phyloP scores from a whole-genome alignment of 2,888 invertebrate species.

The Dorcus parallelipipedus region DNA sequence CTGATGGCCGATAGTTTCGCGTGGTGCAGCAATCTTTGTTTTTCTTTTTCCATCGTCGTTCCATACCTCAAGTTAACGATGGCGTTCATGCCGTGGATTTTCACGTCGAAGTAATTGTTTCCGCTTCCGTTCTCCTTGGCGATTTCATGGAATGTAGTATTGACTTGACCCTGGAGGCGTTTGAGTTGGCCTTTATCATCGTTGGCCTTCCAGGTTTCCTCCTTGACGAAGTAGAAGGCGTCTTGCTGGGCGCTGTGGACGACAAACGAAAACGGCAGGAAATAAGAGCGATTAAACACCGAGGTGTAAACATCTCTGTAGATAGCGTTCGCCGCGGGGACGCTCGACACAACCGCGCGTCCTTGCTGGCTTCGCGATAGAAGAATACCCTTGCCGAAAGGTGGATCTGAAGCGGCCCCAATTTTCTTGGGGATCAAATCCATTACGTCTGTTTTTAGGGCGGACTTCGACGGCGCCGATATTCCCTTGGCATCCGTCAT shows the following conservation, averaged over 20 bases:
- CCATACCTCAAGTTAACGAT: conserved; percentile 89
- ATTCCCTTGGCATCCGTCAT: conserved; percentile 74
- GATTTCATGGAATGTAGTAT: conserved; percentile 86
- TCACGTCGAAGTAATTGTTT: conserved; percentile 77
- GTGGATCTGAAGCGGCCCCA: conserved; percentile 82
- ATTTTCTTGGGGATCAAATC: conserved; percentile 71
- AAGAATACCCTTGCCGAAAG: conserved; percentile 83
- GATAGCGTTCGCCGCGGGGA: conserved; percentile 86
- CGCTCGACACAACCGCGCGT: conserved; percentile 79
- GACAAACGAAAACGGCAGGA: conserved; percentile 83
- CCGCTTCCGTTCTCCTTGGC: conserved; percentile 68
- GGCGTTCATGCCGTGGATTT: conserved; percentile 86
- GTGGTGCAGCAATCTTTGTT: conserved; percentile 84
- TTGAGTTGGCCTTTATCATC: conserved; percentile 88
- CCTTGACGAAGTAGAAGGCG: conserved; percentile 90
- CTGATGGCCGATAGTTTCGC: conserved; percentile 82
- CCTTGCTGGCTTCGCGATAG: conserved; percentile 77
- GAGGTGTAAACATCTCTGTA: conserved; percentile 90
- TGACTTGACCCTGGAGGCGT: conserved; percentile 84
- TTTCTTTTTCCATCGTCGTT: conserved; percentile 85
- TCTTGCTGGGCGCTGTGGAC: conserved; percentile 87
- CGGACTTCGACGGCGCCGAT: conserved; percentile 76
- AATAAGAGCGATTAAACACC: conserved; percentile 84
- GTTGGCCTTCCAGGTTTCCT: conserved; percentile 83
- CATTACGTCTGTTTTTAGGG: conserved; percentile 74